Conservation (phyloP, 2,113 vertebrate genomes). For the Numida meleagris region DNA sequence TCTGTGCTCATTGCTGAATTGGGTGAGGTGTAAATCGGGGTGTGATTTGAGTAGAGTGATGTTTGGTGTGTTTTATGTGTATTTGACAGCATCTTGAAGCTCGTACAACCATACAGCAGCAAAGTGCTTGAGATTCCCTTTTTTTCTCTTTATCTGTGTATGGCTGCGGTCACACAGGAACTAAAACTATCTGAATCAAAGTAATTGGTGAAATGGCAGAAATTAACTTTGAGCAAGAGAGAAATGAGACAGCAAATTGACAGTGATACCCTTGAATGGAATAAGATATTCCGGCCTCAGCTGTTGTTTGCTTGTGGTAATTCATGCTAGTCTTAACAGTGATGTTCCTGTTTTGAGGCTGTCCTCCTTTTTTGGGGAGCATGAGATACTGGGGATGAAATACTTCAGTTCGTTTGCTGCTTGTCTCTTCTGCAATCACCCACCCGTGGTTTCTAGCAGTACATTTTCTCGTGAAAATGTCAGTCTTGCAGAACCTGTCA, state of each 20-base stretch:
- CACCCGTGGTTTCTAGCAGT: not conserved
- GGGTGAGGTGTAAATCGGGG: not conserved
- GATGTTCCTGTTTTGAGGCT: not conserved
- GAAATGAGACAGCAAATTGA: not conserved
- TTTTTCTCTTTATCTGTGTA: too few relatives aligned
- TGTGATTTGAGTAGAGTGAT: fast-evolving
- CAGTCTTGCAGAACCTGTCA: not conserved
- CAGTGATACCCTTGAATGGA: not conserved
- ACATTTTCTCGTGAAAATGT: too few relatives aligned
- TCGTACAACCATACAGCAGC: fast-evolving
- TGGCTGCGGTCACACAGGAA: fast-evolving
- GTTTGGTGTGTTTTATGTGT: not conserved
- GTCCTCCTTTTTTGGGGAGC: not conserved
- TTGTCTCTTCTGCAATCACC: not conserved
- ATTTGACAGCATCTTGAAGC: not conserved
- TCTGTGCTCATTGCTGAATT: fast-evolving
- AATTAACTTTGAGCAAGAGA: not conserved
- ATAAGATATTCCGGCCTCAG: not conserved
- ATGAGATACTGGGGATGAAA: not conserved
- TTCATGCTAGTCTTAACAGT: not conserved
- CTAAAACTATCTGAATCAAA: too few relatives aligned
- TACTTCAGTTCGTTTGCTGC: not conserved
- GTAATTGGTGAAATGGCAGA: not conserved
- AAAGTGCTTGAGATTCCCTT: not conserved
- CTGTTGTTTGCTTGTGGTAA: not conserved